phyloP scores from a whole-genome alignment of 2,113 vertebrate genomes.

The Gorilla gorilla region DNA sequence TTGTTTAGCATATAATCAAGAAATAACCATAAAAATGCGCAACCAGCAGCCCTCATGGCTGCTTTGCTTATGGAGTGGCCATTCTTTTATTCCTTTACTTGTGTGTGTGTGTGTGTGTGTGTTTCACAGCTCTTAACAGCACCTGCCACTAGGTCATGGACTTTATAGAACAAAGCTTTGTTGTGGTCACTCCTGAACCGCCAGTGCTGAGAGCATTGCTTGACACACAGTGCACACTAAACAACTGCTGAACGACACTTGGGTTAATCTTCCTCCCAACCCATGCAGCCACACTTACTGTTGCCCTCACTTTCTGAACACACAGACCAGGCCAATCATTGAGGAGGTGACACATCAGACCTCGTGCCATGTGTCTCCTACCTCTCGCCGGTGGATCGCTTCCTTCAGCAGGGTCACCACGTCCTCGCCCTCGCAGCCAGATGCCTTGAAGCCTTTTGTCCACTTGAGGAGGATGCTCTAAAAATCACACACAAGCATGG shows the following conservation, averaged over 20 bases:
- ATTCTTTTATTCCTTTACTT: no score
- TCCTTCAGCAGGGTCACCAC: slow-evolving; percentile 94
- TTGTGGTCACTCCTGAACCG: background rate
- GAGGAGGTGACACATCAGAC: background rate
- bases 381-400: slow-evolving; percentile 91
- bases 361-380: background rate
- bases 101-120: no score
- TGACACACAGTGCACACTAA: background rate
- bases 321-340: fast-evolving
- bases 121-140: background rate
- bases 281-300: background rate
- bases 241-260: background rate
- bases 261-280: background rate
- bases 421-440: slow-evolving; percentile 94
- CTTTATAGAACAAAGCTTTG: background rate
- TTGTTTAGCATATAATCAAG: no score
- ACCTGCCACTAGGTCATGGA: background rate
- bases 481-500: background rate
- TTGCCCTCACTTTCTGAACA: background rate
- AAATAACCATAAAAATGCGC: no score
- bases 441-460: slow-evolving; percentile 97
- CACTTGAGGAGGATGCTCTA: slow-evolving; percentile 96
- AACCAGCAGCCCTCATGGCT: no score
- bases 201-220: background rate
- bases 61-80: no score